phyloP scores from a whole-genome alignment of 1,140 invertebrate species.

The Papilio polyxenes region DNA sequence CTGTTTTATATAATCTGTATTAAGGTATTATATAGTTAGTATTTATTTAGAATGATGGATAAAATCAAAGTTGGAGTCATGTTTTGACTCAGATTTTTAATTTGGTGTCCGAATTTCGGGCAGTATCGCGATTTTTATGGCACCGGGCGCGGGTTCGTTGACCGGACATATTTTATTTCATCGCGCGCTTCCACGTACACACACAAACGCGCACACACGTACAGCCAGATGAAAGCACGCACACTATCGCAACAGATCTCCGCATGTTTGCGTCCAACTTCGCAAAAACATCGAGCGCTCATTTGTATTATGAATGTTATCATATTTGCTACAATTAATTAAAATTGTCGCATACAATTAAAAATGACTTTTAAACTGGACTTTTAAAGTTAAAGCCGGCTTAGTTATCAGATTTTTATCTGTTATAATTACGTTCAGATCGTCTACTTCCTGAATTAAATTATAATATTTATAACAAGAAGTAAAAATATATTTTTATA shows the following conservation, averaged over 20 bases:
- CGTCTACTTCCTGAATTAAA: slow-evolving; percentile 42
- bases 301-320: slow-evolving; percentile 69
- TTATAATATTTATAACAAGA: slow-evolving; percentile 38
- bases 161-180: slow-evolving; percentile 81
- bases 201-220: slow-evolving; percentile 68
- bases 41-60: slow-evolving; percentile 13
- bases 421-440: slow-evolving; percentile 35
- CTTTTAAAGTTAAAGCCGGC: slow-evolving; percentile 18
- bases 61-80: slow-evolving; percentile 25
- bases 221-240: slow-evolving; percentile 62
- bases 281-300: slow-evolving; percentile 73
- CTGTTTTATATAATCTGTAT: slow-evolving; percentile 31
- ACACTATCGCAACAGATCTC: slow-evolving; percentile 65
- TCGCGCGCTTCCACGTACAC: slow-evolving; percentile 79
- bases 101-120: slow-evolving; percentile 74
- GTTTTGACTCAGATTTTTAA: slow-evolving; percentile 46
- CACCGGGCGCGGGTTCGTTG: slow-evolving; percentile 78
- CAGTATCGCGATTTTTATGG: slow-evolving; percentile 80
- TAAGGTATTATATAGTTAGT: background rate
- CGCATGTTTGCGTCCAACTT: slow-evolving; percentile 74
- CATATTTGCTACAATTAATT: slow-evolving; percentile 65
- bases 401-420: slow-evolving; percentile 42
- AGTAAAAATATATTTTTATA: slow-evolving; percentile 47
- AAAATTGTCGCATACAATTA: slow-evolving; percentile 52
- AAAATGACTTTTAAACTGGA: slow-evolving; percentile 43